Evolutionary conservation across 1,140 invertebrate genomes (phyloP).

Genomic region (Drosophila lowei): DNA sequence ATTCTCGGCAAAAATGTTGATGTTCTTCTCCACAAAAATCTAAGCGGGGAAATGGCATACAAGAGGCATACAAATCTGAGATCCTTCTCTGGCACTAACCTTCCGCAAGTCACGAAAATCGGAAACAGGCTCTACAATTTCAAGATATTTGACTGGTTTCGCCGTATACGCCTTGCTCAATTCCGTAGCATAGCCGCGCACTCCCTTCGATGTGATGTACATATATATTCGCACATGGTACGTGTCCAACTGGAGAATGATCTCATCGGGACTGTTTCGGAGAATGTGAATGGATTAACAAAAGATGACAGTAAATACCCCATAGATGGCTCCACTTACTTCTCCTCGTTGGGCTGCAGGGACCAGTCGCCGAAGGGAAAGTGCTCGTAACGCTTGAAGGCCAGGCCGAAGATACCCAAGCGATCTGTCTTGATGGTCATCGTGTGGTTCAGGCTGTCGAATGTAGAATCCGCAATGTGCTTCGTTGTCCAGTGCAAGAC

Average conservation of each 20-base stretch:
- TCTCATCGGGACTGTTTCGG: conserved; percentile 55
- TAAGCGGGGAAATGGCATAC: not conserved
- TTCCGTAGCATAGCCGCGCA: conserved; percentile 70
- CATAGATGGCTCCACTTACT: conserved; percentile 37
- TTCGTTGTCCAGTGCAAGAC: conserved; percentile 65
- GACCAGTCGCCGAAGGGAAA: conserved; percentile 73
- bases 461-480: conserved; percentile 50
- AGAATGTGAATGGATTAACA: no score
- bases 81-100: conserved; percentile 38
- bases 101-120: conserved; percentile 63
- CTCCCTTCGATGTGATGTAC: conserved; percentile 53
- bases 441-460: conserved; percentile 28
- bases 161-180: conserved; percentile 38
- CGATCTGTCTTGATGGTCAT: conserved; percentile 66
- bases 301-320: no score
- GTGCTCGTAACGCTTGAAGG: conserved; percentile 75
- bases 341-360: conserved; percentile 63
- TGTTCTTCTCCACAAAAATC: conserved; percentile 53
- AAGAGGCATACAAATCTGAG: no score
- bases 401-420: conserved; percentile 65
- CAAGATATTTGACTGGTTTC: conserved; percentile 62
- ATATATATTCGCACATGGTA: conserved; percentile 62
- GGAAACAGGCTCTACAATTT: conserved; percentile 57
- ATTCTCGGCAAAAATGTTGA: conserved; percentile 73
- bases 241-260: conserved; percentile 62